A percentile compares a stretch with the other conserved stretches of the same genome.
Conservation (phyloP, 2,113 vertebrate species). For the Heliornis fulica region DNA sequence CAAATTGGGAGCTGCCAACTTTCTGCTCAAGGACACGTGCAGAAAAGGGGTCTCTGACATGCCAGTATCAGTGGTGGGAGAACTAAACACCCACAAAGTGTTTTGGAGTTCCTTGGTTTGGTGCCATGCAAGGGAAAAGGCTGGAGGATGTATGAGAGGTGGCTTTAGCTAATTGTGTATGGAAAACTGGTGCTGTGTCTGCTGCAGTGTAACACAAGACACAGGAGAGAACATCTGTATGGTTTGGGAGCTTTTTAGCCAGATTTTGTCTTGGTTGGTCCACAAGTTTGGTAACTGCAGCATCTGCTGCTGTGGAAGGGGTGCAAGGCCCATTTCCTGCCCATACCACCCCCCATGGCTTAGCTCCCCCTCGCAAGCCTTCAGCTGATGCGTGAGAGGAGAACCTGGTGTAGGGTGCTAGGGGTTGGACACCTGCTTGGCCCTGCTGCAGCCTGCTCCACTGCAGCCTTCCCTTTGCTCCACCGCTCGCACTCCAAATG, state of each 20-base stretch:
- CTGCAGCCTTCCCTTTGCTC: not conserved
- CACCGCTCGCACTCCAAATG: not conserved
- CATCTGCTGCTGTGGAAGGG: not conserved
- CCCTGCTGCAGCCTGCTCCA: not conserved
- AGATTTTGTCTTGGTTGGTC: not conserved
- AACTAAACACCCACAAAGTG: not conserved
- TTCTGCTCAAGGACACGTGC: not conserved
- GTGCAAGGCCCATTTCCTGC: not conserved
- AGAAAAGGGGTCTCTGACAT: not conserved
- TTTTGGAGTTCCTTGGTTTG: not conserved
- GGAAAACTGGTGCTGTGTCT: not conserved
- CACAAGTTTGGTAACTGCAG: not conserved
- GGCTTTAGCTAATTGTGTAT: not conserved
- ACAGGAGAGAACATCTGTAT: not conserved
- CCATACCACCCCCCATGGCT: accelerated
- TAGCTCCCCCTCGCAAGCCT: not conserved
- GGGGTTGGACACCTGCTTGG: not conserved
- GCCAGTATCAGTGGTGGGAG: not conserved
- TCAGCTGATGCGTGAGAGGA: not conserved
- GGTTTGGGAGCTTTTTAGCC: not conserved
- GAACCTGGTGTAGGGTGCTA: not conserved
- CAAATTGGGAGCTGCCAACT: not conserved
- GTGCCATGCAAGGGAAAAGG: not conserved
- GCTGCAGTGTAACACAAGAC: not conserved
- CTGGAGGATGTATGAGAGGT: not conserved